Evolutionary conservation across 2,888 invertebrate genomes (phyloP), one percentile per base, ranked within the genome.

Genomic region (Eremobia ochroleuca): DNA sequence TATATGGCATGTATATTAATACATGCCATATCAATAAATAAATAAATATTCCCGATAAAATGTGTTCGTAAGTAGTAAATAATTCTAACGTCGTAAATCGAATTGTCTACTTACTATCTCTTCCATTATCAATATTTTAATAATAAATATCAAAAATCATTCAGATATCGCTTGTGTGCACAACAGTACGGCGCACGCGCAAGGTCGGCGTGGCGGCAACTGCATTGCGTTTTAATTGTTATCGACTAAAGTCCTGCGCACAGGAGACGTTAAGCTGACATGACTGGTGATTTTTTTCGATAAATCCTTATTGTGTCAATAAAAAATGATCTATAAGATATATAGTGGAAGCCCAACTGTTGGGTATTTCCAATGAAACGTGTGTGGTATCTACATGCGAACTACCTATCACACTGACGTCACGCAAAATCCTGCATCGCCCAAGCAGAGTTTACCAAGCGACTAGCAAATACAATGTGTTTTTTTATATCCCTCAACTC

Each of bases 181-280:
- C 68, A 74, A 59, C 43, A 55, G 78, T 85, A 82, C 79, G 64
- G 67, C 77, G 75, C 76, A 79, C 79, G 76, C 81, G 85, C 90
- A 89, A 87, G 86, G 89, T 85, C 84, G 87, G 72, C 77, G 49
- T 18, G 58, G 49, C 71, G 43, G 77, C 58, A 69, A 75, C 87
- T 81, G 85, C 90, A 90, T 90, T 87, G 83, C 86, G 83, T 83
- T 87, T 87, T 92, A 91, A 91, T 91, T 92, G 87, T 87, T 87
- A 90, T 88, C 79, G 86, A 84, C 72, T 82, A 81, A 83, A 77
- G 81, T 55, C 13, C 18, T 46, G 52, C 25, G n/a, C 85, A 81
- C 73, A 76, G 6, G 4, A 40, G 9, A 73, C 40, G 21, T 43
- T 15, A 4, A 49, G 13, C 6, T 3, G 11, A 55, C 6, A 34